Conservation (phyloP, 2,797 vertebrate species). For the Rhinella marina region DNA sequence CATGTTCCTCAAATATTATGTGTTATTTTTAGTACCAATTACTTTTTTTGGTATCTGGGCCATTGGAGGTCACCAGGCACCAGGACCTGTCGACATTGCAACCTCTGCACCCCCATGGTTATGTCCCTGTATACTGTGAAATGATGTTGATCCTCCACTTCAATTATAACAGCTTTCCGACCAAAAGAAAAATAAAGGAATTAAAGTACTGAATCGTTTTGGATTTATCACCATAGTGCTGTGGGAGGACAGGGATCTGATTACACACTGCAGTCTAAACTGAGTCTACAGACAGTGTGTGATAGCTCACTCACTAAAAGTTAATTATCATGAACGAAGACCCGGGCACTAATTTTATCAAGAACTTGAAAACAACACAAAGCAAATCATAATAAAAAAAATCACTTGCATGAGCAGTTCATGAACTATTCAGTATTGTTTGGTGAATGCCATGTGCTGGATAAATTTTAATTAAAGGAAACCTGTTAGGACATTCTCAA, state of each 20-base stretch:
- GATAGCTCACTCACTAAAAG: constrained; percentile 61
- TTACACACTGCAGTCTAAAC: constrained; percentile 21
- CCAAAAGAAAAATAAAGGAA: constrained; percentile 4
- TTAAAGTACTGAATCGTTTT: neutral
- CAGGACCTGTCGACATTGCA: too few relatives aligned
- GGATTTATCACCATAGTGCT: constrained; percentile 49
- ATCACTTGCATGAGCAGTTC: too few relatives aligned
- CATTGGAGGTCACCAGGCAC: too few relatives aligned
- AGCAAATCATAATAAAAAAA: constrained; percentile 10
- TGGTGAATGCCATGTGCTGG: neutral
- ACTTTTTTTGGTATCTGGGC: too few relatives aligned
- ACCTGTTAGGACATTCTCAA: too few relatives aligned
- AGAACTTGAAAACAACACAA: constrained; percentile 33
- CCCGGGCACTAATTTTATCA: constrained; percentile 32
- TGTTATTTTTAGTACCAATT: too few relatives aligned
- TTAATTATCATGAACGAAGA: constrained; percentile 44
- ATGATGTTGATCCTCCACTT: neutral
- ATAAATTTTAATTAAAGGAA: too few relatives aligned
- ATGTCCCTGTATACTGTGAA: too few relatives aligned
- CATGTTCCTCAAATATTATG: too few relatives aligned
- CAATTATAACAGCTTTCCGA: neutral
- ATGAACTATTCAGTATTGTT: neutral
- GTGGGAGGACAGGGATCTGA: constrained; percentile 52
- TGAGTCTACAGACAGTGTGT: constrained; percentile 49
- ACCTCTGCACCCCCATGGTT: too few relatives aligned